Conservation (phyloP, 2,113 vertebrate species). For the Tragelaphus strepsiceros region DNA sequence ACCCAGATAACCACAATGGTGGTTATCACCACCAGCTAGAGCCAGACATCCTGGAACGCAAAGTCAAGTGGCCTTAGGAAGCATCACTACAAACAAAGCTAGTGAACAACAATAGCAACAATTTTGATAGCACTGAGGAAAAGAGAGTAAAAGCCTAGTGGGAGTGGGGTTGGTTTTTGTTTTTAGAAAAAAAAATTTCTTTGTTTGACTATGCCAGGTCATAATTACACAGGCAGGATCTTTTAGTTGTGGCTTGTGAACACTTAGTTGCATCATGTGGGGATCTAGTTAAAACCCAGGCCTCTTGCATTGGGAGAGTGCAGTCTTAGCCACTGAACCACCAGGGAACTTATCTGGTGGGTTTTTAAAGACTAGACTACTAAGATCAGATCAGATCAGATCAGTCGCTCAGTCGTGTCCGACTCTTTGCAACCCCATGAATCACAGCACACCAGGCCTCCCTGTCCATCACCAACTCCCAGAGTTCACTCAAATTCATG, state of each 20-base stretch:
- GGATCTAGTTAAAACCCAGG: neutral
- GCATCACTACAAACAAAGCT: neutral
- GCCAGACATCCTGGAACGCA: neutral
- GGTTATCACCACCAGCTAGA: neutral
- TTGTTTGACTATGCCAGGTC: neutral
- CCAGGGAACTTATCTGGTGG: neutral
- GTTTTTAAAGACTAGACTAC: neutral
- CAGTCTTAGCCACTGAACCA: neutral
- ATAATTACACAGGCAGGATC: neutral
- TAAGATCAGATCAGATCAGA: neutral
- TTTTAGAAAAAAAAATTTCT: neutral
- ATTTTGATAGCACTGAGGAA: neutral
- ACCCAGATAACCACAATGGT: neutral
- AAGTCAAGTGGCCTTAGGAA: neutral
- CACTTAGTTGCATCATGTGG: neutral
- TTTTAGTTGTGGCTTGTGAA: neutral
- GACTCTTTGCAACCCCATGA: too few species aligned
- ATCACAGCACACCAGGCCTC: too few species aligned
- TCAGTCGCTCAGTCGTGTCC: too few species aligned
- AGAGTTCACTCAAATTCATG: too few species aligned
- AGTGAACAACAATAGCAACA: neutral
- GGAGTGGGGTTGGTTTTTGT: neutral
- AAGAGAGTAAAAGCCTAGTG: neutral
- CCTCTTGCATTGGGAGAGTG: neutral
- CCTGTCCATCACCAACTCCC: too few species aligned